Percentiles rank a stretch among this genome's conserved stretches.
These are phyloP conservation scores for Eleutherodactylus coqui DNA, from an alignment of 2,797 vertebrate species.

Conservation along the genomic window DNA sequence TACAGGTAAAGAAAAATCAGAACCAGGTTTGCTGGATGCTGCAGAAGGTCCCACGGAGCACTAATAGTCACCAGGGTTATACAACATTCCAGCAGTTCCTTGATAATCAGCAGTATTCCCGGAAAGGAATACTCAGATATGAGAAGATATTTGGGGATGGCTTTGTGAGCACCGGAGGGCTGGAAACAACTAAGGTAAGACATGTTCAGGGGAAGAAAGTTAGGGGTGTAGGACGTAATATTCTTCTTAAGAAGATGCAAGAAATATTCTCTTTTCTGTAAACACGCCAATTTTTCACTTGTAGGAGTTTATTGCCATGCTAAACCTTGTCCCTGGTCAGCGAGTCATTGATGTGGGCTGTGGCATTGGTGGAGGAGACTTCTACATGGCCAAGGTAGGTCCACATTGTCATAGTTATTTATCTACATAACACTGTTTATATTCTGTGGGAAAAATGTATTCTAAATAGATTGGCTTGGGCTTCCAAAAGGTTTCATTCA, in stretches of 20 bases:
- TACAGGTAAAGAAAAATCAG: slow-evolving; percentile 84
- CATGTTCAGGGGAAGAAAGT: background rate
- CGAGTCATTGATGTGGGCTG: slow-evolving; percentile 85
- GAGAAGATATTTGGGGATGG: slow-evolving; percentile 86
- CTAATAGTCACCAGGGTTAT: slow-evolving; percentile 68
- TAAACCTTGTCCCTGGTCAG: slow-evolving; percentile 78
- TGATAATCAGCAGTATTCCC: slow-evolving; percentile 86
- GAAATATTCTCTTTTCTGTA: background rate
- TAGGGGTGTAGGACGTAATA: background rate
- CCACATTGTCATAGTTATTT: background rate
- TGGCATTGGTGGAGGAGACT: slow-evolving; percentile 86
- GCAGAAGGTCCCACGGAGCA: slow-evolving; percentile 75
- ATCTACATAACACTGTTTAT: background rate
- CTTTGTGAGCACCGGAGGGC: slow-evolving; percentile 84
- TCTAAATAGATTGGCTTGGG: no score
- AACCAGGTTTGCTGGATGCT: slow-evolving; percentile 87
- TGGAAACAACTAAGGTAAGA: slow-evolving; percentile 81
- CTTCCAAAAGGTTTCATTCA: no score
- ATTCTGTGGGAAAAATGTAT: no score
- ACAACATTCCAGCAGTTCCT: slow-evolving; percentile 84
- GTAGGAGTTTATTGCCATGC: slow-evolving; percentile 83
- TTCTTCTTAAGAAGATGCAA: background rate
- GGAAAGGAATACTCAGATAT: slow-evolving; percentile 80
- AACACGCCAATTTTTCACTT: background rate
- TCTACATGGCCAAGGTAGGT: slow-evolving; percentile 85